These are phyloP conservation scores for Lycopodina hypogea DNA, from an alignment of 37 sponge, comb jelly and placozoan genomes.

Conservation along the genomic window DNA sequence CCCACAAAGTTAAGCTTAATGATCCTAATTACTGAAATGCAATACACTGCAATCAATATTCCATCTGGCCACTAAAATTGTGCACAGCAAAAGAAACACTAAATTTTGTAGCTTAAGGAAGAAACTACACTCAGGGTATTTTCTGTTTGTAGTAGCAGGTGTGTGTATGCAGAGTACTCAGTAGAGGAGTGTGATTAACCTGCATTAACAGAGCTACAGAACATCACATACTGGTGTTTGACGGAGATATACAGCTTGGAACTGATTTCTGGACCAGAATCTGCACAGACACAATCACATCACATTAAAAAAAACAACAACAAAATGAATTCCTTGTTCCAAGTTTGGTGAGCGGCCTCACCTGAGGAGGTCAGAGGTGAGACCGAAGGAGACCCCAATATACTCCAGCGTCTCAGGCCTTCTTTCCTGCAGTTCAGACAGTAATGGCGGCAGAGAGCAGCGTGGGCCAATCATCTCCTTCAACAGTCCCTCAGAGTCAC, in stretches of 20 bases:
- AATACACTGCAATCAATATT: too few species aligned
- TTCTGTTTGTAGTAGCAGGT: too few species aligned
- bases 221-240: conserved; percentile 60
- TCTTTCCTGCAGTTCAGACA: conserved; percentile 70
- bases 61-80: too few species aligned
- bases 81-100: too few species aligned
- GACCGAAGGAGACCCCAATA: conserved; percentile 79
- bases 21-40: too few species aligned
- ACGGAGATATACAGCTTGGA: conserved; percentile 81
- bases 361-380: conserved; percentile 47
- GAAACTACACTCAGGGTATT: too few species aligned
- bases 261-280: conserved; percentile 89
- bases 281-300: conserved; percentile 17
- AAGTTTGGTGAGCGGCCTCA: neutral
- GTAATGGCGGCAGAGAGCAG: conserved; percentile 77
- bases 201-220: too few species aligned
- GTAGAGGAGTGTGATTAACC: too few species aligned
- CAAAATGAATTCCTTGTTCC: neutral
- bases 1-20: too few species aligned
- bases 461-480: conserved; percentile 78
- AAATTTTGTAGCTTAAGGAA: too few species aligned
- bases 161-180: too few species aligned
- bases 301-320: too few species aligned
- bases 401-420: conserved; percentile 79
- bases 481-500: conserved; percentile 25